Evolutionary conservation across 1,140 invertebrate species (phyloP), one percentile per base, ranked within the genome.

Genomic region (Teleogryllus occipitalis): DNA sequence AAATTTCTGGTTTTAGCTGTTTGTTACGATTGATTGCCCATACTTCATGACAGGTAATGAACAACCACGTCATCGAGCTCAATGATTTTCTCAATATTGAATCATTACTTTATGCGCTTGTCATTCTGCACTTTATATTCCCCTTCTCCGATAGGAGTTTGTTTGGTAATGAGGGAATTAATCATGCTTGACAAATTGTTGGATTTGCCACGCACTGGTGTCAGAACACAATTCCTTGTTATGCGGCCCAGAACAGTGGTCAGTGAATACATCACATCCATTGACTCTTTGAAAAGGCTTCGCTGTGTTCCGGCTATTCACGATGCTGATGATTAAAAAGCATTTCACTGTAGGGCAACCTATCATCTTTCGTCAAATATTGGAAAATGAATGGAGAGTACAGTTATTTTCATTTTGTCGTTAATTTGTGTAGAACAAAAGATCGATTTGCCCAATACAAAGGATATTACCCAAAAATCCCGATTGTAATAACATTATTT

Each of bases 11-110:
- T 18, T 65, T 65, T 7, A 65, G 18, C 54, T 14, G 18, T 65
- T 65, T 65, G 10, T 18, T 14, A 65, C 54, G 18, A 65, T 65
- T 65, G 54, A 65, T 65, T 65, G 18, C 54, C 54, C 10, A 65
- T 65, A 65, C 54, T 65, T 65, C 54, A 65, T 65, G 54, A 65
- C 54, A 65, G 54, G 18, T 65, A 65, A 65, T 65, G 54, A 65
- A 65, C 54, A 65, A 65, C 54, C 18, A 18, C 54, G 54, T 65
- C 54, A 65, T 65, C 54, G 27, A 65, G 54, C 54, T 65, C 54
- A 65, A 65, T 65, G 54, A 65, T 65, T 65, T 65, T 18, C 54
- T 65, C 54, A 65, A 65, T 65, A 65, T 65, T 65, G 54, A 65
- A 65, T 65, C 54, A 65, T 65, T 65, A 65, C 54, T 65, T 65